These are phyloP conservation scores for Eclectus roratus DNA, from an alignment of 2,113 vertebrate species.

Conservation along the genomic window DNA sequence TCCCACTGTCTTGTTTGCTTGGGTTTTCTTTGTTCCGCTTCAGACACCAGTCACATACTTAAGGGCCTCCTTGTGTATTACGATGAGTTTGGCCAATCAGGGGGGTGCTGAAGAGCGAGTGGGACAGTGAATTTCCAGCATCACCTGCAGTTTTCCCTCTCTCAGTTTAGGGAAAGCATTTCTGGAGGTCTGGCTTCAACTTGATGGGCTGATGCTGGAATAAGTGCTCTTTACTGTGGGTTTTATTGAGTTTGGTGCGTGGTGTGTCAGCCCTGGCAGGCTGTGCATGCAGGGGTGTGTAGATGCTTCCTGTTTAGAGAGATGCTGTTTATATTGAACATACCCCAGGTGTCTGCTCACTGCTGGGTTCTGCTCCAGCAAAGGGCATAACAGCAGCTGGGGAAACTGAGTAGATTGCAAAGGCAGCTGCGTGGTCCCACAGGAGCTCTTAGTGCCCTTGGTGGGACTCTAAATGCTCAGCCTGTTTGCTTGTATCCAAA, in stretches of 20 bases:
- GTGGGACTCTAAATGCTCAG: not conserved
- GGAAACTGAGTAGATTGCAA: not conserved
- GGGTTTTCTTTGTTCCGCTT: not conserved
- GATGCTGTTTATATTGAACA: not conserved
- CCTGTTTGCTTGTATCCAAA: not conserved
- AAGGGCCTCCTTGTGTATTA: not conserved
- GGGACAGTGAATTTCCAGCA: not conserved
- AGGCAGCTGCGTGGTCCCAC: not conserved
- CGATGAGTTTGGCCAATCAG: not conserved
- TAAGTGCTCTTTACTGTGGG: not conserved
- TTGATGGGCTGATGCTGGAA: not conserved
- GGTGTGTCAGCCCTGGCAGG: not conserved
- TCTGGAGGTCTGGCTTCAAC: not conserved
- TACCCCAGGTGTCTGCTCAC: not conserved
- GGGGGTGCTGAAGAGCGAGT: not conserved
- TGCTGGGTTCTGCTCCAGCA: not conserved
- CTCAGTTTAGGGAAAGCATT: not conserved
- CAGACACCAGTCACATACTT: fast-evolving
- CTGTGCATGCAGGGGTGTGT: not conserved
- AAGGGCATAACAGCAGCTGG: not conserved
- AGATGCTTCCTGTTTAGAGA: not conserved
- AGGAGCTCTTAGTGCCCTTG: not conserved
- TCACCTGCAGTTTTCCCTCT: not conserved
- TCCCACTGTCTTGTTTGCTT: not conserved
- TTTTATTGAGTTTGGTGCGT: not conserved